A percentile compares a stretch with the other conserved stretches of the same genome.
phyloP scores from a whole-genome alignment of 2,113 vertebrate genomes.

The Riparia riparia region DNA sequence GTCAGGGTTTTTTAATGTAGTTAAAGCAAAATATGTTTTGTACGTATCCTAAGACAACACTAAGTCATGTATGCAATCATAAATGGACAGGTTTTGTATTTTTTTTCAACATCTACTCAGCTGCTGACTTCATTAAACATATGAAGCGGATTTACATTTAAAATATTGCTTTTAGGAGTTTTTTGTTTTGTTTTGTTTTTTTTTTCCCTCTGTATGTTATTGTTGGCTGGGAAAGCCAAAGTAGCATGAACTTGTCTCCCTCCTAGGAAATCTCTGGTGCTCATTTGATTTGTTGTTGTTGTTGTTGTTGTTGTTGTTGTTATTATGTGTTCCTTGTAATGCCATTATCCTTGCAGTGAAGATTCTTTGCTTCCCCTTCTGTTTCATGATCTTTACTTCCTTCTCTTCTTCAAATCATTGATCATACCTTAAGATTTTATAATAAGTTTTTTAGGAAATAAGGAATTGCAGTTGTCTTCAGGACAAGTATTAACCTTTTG shows the following conservation, averaged over 20 bases:
- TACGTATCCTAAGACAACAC: background rate
- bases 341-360: fast-evolving
- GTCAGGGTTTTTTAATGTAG: background rate
- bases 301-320: too few species aligned
- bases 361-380: background rate
- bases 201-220: background rate
- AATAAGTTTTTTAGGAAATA: background rate
- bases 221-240: background rate
- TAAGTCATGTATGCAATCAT: background rate
- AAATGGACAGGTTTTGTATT: background rate
- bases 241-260: background rate
- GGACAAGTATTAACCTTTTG: background rate
- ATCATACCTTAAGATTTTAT: background rate
- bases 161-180: background rate
- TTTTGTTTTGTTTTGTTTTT: too few species aligned
- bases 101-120: background rate
- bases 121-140: background rate
- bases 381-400: background rate
- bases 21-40: background rate
- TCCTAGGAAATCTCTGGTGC: background rate
- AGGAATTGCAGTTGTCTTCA: background rate
- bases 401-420: background rate
- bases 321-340: background rate
- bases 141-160: background rate
- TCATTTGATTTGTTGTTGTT: too few species aligned